phyloP scores from a whole-genome alignment of 2,888 invertebrate genomes.

The Nipponacmea schrenckii region DNA sequence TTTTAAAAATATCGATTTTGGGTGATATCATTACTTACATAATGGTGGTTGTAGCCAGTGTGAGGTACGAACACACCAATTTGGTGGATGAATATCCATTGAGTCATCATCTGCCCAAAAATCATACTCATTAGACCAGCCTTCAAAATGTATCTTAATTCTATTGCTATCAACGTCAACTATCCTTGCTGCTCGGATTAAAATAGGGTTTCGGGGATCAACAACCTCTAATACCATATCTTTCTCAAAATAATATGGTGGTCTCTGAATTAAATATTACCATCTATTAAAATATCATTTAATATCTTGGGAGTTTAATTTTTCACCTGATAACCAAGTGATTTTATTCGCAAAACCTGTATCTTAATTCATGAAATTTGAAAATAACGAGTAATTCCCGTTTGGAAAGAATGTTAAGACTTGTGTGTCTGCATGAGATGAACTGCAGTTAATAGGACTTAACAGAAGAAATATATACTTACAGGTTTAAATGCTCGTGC shows the following conservation, averaged over 20 bases:
- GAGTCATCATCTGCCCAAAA: conserved; percentile 93
- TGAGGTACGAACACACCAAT: conserved; percentile 89
- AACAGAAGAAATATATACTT: conserved; percentile 30
- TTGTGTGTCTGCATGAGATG: too few species aligned
- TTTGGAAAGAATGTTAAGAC: too few species aligned
- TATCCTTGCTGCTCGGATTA: conserved; percentile 87
- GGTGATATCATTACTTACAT: conserved; percentile 65
- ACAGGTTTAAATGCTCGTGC: conserved; percentile 77
- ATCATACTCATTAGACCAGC: conserved; percentile 85
- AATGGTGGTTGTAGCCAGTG: conserved; percentile 88
- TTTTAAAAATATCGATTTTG: too few species aligned
- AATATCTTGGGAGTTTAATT: not conserved
- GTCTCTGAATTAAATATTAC: conserved; percentile 71
- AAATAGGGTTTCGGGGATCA: conserved; percentile 79
- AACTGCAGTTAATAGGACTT: too few species aligned
- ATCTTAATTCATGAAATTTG: too few species aligned
- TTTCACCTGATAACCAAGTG: too few species aligned
- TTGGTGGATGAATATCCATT: conserved; percentile 89
- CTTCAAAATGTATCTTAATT: conserved; percentile 85
- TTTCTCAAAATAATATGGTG: conserved; percentile 81
- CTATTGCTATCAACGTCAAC: conserved; percentile 78
- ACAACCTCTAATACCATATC: conserved; percentile 91
- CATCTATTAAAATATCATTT: not conserved
- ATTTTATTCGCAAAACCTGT: too few species aligned
- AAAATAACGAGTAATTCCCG: not conserved